Evolutionary conservation across 2,797 vertebrate species (phyloP).

Genomic region (Mus spretus): DNA sequence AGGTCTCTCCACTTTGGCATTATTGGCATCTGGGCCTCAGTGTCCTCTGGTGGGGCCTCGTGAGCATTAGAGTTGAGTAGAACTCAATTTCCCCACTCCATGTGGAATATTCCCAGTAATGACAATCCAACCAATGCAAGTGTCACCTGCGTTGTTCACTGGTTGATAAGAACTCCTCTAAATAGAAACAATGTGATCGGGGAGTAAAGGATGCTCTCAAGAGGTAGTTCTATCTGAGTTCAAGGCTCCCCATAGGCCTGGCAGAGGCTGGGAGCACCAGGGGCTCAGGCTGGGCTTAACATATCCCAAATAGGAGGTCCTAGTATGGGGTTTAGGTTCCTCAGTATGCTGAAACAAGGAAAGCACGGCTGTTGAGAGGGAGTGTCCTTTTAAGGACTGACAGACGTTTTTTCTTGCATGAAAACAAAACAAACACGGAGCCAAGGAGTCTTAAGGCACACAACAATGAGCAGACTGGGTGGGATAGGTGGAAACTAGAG

Average conservation of each 20-base stretch:
- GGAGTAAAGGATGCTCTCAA: background rate
- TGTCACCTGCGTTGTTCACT: background rate
- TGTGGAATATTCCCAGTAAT: background rate
- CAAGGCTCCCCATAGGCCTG: background rate
- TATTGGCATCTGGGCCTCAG: background rate
- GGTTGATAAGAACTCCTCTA: background rate
- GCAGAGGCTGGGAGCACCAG: background rate
- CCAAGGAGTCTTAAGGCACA: background rate
- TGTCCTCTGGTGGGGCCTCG: no score
- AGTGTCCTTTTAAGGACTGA: background rate
- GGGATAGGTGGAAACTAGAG: background rate
- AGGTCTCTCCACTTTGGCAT: background rate
- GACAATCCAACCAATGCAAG: background rate
- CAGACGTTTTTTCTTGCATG: background rate
- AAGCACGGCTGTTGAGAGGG: background rate
- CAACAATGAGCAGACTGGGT: background rate
- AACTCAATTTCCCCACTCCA: background rate
- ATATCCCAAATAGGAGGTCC: background rate
- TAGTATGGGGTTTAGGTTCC: background rate
- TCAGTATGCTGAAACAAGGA: background rate
- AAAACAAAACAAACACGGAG: background rate
- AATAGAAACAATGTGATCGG: background rate
- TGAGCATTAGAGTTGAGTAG: background rate
- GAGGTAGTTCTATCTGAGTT: background rate
- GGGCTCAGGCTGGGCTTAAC: background rate